Percentiles rank a stretch among this genome's conserved stretches.
phyloP scores from a whole-genome alignment of 2,888 invertebrate genomes.

The Melinaea marsaeus region DNA sequence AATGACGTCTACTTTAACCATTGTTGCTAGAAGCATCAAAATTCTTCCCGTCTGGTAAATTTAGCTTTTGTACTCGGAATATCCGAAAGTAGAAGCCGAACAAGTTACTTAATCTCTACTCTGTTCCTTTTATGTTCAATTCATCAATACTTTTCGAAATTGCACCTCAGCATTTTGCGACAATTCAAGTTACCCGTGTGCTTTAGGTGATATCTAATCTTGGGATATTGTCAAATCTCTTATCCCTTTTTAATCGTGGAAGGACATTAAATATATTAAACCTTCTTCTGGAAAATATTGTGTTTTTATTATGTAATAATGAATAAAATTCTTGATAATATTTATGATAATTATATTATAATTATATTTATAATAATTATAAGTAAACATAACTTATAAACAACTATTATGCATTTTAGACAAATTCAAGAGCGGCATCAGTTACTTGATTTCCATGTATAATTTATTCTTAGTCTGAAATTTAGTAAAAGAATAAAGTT shows the following conservation, averaged over 20 bases:
- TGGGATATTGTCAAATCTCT: neutral
- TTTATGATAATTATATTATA: no score
- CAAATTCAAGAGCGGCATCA: slow-evolving; percentile 16
- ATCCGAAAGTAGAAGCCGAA: slow-evolving; percentile 56
- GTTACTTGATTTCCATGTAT: slow-evolving; percentile 28
- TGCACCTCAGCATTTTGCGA: slow-evolving; percentile 44
- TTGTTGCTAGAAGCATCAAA: slow-evolving; percentile 57
- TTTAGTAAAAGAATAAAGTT: slow-evolving; percentile 30
- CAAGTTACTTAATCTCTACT: slow-evolving; percentile 67
- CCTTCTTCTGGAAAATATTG: no score
- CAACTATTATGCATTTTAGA: no score
- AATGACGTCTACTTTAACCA: slow-evolving; percentile 50
- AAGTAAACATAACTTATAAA: no score
- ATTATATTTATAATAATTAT: no score
- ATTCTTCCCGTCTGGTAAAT: slow-evolving; percentile 64
- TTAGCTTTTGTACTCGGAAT: slow-evolving; percentile 55
- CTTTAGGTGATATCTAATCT: slow-evolving; percentile 11
- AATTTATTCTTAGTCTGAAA: slow-evolving; percentile 29
- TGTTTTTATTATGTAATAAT: no score
- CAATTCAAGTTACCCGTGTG: slow-evolving; percentile 14
- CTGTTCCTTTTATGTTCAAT: slow-evolving; percentile 55
- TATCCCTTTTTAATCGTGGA: neutral
- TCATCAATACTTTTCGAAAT: slow-evolving; percentile 66
- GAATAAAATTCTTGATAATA: no score
- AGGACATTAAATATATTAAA: no score